Evolutionary conservation across 2,113 vertebrate genomes (phyloP).

Genomic region (Ammodytes marinus): DNA sequence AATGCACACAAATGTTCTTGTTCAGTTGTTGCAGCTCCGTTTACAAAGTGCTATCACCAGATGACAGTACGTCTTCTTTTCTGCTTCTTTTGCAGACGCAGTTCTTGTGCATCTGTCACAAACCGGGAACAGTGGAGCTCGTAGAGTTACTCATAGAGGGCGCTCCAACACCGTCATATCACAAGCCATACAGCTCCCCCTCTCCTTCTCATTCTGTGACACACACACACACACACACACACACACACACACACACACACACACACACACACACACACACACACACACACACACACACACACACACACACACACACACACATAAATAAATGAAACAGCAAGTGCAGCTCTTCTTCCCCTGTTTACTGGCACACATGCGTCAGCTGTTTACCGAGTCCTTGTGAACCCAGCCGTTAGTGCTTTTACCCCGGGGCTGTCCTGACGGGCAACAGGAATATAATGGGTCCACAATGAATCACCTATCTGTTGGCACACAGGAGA

Average conservation of each 20-base stretch:
- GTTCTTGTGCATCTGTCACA: background rate
- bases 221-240: background rate
- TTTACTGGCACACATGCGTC: slow-evolving; percentile 55
- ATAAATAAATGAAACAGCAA: background rate
- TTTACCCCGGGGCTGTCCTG: slow-evolving; percentile 23
- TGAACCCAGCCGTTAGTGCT: background rate
- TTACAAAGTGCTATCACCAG: background rate
- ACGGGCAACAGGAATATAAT: slow-evolving; percentile 52
- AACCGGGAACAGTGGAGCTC: background rate
- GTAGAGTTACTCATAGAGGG: slow-evolving; percentile 75
- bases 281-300: background rate
- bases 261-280: slow-evolving; percentile 19
- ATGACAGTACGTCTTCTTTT: background rate
- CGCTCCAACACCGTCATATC: slow-evolving; percentile 82
- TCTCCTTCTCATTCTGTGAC: background rate
- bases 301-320: background rate
- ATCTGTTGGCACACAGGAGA: slow-evolving; percentile 52
- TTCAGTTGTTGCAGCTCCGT: background rate
- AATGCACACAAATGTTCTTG: background rate
- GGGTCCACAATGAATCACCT: slow-evolving; percentile 60
- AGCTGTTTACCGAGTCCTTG: slow-evolving; percentile 49
- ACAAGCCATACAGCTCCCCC: background rate
- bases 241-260: slow-evolving; percentile 17
- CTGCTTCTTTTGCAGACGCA: background rate
- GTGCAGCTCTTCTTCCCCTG: background rate